These are phyloP conservation scores for Galerucella nymphaeae DNA, from an alignment of 2,888 invertebrate genomes.

Conservation along the genomic window DNA sequence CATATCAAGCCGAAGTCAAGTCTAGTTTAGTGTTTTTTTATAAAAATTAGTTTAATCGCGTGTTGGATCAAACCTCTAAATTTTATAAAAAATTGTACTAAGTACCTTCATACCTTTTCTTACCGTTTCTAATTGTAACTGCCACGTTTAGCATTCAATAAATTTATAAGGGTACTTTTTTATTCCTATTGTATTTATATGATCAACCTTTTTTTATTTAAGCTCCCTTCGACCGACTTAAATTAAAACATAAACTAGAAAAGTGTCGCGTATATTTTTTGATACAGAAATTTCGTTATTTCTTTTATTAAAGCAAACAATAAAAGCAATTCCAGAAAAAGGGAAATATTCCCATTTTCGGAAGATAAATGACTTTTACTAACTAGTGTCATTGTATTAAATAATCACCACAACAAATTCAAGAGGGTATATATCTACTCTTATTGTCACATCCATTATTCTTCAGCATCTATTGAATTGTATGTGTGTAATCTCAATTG, in stretches of 20 bases:
- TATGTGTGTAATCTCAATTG: constrained; percentile 14
- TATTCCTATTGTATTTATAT: too few relatives aligned
- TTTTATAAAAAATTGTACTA: too few relatives aligned
- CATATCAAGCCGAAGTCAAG: too few relatives aligned
- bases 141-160: background rate
- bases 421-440: constrained; percentile 24
- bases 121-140: background rate
- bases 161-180: background rate
- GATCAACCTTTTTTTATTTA: background rate
- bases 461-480: constrained; percentile 15
- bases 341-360: constrained; percentile 46
- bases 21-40: too few relatives aligned
- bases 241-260: constrained; percentile 2
- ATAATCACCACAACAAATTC: constrained; percentile 28
- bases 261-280: background rate
- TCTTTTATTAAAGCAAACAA: constrained; percentile 35
- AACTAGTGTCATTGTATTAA: constrained; percentile 55
- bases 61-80: too few relatives aligned
- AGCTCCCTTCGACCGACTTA: background rate
- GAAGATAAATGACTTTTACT: constrained; percentile 54
- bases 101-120: too few relatives aligned
- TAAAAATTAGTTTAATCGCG: too few relatives aligned
- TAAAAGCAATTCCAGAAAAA: constrained; percentile 42
- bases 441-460: constrained; percentile 21
- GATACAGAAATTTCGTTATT: constrained; percentile 9